Percentiles rank a stretch among this genome's conserved stretches.
Conservation (phyloP, 2,113 vertebrate genomes). For the Glaucomys volans region DNA sequence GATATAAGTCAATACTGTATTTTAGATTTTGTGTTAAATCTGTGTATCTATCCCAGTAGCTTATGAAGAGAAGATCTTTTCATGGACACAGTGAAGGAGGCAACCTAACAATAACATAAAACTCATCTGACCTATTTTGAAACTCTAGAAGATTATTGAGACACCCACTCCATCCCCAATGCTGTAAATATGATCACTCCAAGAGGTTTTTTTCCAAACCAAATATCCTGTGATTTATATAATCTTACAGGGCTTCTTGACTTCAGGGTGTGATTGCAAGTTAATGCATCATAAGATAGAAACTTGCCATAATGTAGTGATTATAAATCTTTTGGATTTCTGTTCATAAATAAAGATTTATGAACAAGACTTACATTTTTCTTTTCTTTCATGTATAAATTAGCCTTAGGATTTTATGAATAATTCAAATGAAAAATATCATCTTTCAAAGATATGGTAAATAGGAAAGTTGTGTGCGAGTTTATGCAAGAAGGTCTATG, state of each 20-base stretch:
- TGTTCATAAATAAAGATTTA: conserved; percentile 80
- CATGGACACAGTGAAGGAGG: background rate
- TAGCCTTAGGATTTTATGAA: conserved; percentile 79
- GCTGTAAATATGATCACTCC: background rate
- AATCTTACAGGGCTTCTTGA: background rate
- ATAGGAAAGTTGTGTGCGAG: conserved; percentile 59
- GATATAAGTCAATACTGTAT: background rate
- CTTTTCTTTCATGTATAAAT: conserved; percentile 80
- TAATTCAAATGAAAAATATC: conserved; percentile 78
- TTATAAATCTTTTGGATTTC: conserved; percentile 79
- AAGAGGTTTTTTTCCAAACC: background rate
- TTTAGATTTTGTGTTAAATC: background rate
- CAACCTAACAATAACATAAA: background rate
- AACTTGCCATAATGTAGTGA: conserved; percentile 63
- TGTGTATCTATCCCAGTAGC: background rate
- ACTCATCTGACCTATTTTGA: background rate
- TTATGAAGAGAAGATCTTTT: background rate
- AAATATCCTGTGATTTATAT: conserved; percentile 61
- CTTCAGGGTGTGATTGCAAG: conserved; percentile 57
- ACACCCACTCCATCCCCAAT: fast-evolving
- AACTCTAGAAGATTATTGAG: background rate
- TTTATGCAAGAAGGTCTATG: conserved; percentile 38
- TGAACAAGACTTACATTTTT: conserved; percentile 69
- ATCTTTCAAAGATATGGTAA: conserved; percentile 74
- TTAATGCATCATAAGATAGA: conserved; percentile 73